Conservation (phyloP, 1,140 invertebrate genomes). For the Drosophila kohkoa region DNA sequence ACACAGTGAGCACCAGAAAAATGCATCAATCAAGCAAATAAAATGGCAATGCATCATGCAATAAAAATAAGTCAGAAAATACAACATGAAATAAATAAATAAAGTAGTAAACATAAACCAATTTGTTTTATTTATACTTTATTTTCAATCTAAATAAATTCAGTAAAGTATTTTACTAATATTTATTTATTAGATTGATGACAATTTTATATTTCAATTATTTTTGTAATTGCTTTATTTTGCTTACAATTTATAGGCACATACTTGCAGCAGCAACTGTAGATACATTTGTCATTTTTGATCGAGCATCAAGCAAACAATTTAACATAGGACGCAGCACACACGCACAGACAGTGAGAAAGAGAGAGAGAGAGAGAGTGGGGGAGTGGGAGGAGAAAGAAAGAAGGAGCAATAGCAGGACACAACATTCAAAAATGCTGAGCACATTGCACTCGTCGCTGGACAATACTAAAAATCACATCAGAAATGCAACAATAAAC, state of each 20-base stretch:
- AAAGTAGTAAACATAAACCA: no score
- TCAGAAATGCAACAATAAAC: slow-evolving; percentile 83
- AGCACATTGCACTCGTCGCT: slow-evolving; percentile 80
- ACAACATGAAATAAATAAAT: no score
- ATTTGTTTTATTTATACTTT: not conserved
- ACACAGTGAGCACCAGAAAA: slow-evolving; percentile 47
- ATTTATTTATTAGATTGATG: not conserved
- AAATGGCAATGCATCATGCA: no score
- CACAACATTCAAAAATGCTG: slow-evolving; percentile 73
- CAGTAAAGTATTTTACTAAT: not conserved
- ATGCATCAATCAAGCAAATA: slow-evolving; percentile 18
- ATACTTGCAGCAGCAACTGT: slow-evolving; percentile 55
- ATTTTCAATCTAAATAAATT: not conserved
- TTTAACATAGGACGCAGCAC: slow-evolving; percentile 63
- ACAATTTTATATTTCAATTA: not conserved
- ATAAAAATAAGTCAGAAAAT: no score
- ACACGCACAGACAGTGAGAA: slow-evolving; percentile 9
- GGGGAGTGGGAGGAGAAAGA: not conserved
- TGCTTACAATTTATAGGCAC: slow-evolving; percentile 6
- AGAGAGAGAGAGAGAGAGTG: not conserved
- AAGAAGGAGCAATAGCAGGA: slow-evolving; percentile 34
- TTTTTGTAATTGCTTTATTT: not conserved
- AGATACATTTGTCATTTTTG: slow-evolving; percentile 83
- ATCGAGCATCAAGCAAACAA: slow-evolving; percentile 84
- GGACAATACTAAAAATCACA: slow-evolving; percentile 84